A percentile compares a stretch with the other conserved stretches of the same genome.
Evolutionary conservation across 2,113 vertebrate species (phyloP).

Genomic region (Engraulis encrasicolus): DNA sequence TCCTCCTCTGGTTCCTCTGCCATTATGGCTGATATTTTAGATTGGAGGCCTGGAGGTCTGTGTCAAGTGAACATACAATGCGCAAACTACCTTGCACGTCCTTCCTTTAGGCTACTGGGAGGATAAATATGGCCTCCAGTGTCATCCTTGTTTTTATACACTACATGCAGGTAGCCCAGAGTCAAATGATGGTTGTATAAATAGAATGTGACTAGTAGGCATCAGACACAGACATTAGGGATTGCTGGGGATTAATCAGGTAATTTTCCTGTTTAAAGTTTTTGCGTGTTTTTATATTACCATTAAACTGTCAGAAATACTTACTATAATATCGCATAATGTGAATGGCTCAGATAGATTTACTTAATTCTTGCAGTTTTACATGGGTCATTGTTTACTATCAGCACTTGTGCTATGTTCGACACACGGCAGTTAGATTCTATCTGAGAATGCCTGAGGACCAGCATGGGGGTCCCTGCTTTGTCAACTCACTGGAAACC

Average conservation of each 20-base stretch:
- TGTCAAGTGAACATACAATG: not conserved
- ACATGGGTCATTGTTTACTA: not conserved
- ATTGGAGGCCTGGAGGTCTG: not conserved
- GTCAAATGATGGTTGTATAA: not conserved
- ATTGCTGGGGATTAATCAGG: too few species aligned
- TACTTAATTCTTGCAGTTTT: too few species aligned
- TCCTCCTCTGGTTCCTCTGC: not conserved
- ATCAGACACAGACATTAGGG: too few species aligned
- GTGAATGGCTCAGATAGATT: too few species aligned
- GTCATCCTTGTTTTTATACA: not conserved
- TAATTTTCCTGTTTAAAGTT: too few species aligned
- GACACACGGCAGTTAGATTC: not conserved
- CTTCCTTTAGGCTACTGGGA: not conserved
- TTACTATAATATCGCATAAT: too few species aligned
- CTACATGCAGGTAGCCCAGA: not conserved
- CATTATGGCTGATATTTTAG: too few species aligned
- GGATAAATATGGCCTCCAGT: not conserved
- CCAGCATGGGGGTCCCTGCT: not conserved
- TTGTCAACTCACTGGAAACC: not conserved
- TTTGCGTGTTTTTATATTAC: too few species aligned
- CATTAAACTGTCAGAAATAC: too few species aligned
- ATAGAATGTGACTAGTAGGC: too few species aligned
- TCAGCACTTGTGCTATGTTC: not conserved
- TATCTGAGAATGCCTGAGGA: not conserved
- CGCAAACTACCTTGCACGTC: not conserved